phyloP scores from a whole-genome alignment of 2,888 invertebrate genomes.

The Andricus curvator region DNA sequence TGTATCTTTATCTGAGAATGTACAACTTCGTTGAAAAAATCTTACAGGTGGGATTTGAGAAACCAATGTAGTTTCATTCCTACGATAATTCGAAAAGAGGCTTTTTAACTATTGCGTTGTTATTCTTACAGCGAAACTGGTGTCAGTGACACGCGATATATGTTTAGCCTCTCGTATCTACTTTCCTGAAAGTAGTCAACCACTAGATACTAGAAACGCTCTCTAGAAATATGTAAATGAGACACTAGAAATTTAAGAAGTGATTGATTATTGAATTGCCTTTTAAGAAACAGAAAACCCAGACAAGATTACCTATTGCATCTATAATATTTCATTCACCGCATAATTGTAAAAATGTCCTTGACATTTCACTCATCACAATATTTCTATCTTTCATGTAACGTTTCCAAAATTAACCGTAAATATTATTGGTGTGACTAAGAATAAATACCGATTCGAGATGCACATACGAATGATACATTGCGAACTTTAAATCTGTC shows the following conservation, averaged over 20 bases:
- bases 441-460: not conserved
- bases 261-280: not conserved
- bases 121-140: not conserved
- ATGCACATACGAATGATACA: not conserved
- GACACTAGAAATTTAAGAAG: not conserved
- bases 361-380: not conserved
- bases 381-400: not conserved
- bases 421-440: not conserved
- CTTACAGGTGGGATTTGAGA: not conserved
- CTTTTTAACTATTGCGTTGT: not conserved
- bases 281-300: not conserved
- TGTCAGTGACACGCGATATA: not conserved
- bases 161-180: not conserved
- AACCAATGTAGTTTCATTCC: not conserved
- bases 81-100: not conserved
- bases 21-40: not conserved
- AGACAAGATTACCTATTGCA: not conserved
- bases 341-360: not conserved
- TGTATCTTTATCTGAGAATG: too few species aligned
- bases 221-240: conserved; percentile 3
- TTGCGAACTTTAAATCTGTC: not conserved
- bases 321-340: not conserved
- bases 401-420: not conserved
- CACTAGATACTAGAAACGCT: not conserved
- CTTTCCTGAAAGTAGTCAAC: not conserved